These are phyloP conservation scores for Linepithema humile DNA, from an alignment of 1,140 invertebrate genomes.

Conservation along the genomic window DNA sequence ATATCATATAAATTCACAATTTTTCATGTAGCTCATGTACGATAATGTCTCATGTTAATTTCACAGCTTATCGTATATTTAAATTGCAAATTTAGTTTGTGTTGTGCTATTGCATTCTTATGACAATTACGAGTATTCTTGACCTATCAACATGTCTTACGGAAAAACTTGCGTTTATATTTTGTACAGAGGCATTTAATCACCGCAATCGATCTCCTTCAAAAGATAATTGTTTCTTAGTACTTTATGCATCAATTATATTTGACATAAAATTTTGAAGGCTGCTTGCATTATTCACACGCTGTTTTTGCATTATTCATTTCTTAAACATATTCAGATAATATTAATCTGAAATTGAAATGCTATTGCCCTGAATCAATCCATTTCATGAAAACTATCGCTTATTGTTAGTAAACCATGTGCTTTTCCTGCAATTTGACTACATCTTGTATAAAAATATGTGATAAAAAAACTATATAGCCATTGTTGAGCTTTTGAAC, in stretches of 20 bases:
- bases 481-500: too few relatives aligned
- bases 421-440: too few relatives aligned
- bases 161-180: neutral
- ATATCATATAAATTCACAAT: neutral
- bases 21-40: neutral
- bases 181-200: neutral
- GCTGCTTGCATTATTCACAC: neutral
- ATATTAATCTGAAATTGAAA: neutral
- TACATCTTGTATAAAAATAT: neutral
- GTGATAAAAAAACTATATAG: neutral
- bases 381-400: neutral
- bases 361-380: neutral
- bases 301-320: constrained; percentile 12
- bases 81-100: neutral
- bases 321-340: neutral
- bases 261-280: neutral
- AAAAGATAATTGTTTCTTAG: neutral
- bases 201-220: neutral
- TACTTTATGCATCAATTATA: neutral
- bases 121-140: neutral
- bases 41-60: neutral
- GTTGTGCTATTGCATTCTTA: too few relatives aligned
- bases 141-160: neutral
- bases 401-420: neutral
- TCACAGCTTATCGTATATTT: neutral